Evolutionary conservation across 2,113 vertebrate species (phyloP), one percentile per base, ranked within the genome.

Genomic region (Henicopernis longicauda): DNA sequence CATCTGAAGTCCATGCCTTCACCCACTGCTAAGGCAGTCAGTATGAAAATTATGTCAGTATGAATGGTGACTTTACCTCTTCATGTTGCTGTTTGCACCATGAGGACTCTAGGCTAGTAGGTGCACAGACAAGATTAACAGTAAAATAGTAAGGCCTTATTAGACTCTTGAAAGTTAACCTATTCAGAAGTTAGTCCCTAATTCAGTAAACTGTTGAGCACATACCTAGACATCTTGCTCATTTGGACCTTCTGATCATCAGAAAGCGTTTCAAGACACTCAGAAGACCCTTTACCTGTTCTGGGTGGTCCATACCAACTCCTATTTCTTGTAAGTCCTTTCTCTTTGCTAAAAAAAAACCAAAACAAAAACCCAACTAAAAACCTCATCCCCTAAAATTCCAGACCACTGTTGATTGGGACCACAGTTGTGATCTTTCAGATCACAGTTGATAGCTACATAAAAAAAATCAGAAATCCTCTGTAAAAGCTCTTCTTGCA

Each of bases 351-450:
- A 34, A 72, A 82, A 38, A 38, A 23, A 38, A 49, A 22, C 9
- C 23, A 21, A 36, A 77, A 6, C 3, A 40, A 45, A 71, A 57
- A 23, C 7, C 8, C 11, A n/a, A 32, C 25, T n/a, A n/a, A n/a
- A n/a, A n/a, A n/a, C n/a, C n/a, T n/a, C n/a, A n/a, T n/a, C n/a
- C 38, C n/a, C 44, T 69, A 72, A 85, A 82, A 95, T 58, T 54
- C 52, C 91, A 89, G 69, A n/a, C 9, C 29, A 58, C 29, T 0
- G 0, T 3, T 54, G 27, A 57, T 3, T 45, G 6, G 34, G 61
- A 58, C 45, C 49, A 55, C 21, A 42, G 36, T 70, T 54, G 21
- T 22, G 52, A 86, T 55, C 42, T 29, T 89, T 52, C 27, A 76
- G 82, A 69, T 93, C 14, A 34, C 34, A n/a, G 27, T 13, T 81